These are phyloP conservation scores for Rhamnusium bicolor DNA, from an alignment of 2,888 invertebrate genomes.

Conservation along the genomic window DNA sequence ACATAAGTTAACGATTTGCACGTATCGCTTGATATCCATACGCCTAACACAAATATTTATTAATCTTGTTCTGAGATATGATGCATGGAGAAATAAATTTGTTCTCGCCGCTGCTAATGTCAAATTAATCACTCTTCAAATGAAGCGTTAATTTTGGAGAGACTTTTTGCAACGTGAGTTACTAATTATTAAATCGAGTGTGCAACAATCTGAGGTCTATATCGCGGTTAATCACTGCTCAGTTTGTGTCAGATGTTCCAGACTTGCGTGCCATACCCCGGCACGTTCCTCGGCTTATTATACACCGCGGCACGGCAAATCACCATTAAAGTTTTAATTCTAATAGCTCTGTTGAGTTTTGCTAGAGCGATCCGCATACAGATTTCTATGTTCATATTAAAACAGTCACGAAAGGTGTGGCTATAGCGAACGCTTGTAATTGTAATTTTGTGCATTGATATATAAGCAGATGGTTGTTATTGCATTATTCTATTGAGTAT, in stretches of 20 bases:
- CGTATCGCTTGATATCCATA: too few species aligned
- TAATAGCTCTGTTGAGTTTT: background rate
- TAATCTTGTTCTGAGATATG: too few species aligned
- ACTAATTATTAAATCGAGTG: constrained; percentile 4
- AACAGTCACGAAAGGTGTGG: background rate
- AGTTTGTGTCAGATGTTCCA: constrained; percentile 32
- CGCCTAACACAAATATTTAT: too few species aligned
- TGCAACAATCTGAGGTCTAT: constrained; percentile 21
- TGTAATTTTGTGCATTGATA: too few species aligned
- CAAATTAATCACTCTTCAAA: background rate
- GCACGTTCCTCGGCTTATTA: background rate
- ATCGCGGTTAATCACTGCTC: constrained; percentile 38
- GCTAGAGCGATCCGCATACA: background rate
- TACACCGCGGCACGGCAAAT: constrained; percentile 29
- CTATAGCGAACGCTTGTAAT: too few species aligned
- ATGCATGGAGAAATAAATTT: too few species aligned
- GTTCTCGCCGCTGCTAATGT: too few species aligned
- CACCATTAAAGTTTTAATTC: background rate
- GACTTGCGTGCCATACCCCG: constrained; percentile 41
- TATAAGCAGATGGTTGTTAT: too few species aligned
- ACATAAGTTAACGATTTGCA: too few species aligned
- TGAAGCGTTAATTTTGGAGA: background rate
- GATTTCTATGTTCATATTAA: background rate
- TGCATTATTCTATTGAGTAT: too few species aligned
- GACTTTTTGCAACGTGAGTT: background rate